A percentile compares a stretch with the other conserved stretches of the same genome.
These are phyloP conservation scores for Pissodes strobi DNA, from an alignment of 1,140 invertebrate genomes.

Conservation along the genomic window DNA sequence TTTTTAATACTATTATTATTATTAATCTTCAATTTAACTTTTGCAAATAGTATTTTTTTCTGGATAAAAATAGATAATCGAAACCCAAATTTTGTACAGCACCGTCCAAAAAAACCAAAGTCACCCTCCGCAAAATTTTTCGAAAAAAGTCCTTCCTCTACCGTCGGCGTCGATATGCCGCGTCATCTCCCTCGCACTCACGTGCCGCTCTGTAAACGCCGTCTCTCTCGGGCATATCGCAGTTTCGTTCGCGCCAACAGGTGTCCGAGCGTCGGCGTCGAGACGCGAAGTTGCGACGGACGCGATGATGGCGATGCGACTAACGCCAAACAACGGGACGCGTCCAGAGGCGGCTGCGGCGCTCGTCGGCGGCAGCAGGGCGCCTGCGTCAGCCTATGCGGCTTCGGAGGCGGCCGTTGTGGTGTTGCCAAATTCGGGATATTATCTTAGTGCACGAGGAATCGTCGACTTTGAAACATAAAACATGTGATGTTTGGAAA, in stretches of 20 bases:
- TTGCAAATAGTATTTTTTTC: no score
- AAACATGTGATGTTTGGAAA: no score
- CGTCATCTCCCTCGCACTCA: slow-evolving; percentile 10
- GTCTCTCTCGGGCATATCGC: slow-evolving; percentile 7
- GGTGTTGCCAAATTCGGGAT: no score
- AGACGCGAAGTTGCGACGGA: background rate
- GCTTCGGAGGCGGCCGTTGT: no score
- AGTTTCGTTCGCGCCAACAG: slow-evolving; percentile 6
- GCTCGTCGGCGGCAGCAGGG: background rate
- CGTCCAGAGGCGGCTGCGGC: background rate
- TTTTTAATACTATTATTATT: no score
- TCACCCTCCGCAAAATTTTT: background rate
- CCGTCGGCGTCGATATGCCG: background rate
- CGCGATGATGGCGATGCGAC: slow-evolving; percentile 6
- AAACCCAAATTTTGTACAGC: no score
- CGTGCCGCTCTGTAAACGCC: background rate
- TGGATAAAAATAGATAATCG: no score
- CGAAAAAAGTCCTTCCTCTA: background rate
- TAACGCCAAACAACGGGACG: no score
- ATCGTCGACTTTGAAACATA: no score
- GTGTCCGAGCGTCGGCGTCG: slow-evolving; percentile 5
- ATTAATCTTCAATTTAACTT: no score
- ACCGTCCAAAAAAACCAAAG: no score
- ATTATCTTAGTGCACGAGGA: no score
- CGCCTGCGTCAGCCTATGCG: slow-evolving; percentile 14